Base-by-base conservation (phyloP, 2,888 invertebrate genomes). In the Apodemia duryi region DNA sequence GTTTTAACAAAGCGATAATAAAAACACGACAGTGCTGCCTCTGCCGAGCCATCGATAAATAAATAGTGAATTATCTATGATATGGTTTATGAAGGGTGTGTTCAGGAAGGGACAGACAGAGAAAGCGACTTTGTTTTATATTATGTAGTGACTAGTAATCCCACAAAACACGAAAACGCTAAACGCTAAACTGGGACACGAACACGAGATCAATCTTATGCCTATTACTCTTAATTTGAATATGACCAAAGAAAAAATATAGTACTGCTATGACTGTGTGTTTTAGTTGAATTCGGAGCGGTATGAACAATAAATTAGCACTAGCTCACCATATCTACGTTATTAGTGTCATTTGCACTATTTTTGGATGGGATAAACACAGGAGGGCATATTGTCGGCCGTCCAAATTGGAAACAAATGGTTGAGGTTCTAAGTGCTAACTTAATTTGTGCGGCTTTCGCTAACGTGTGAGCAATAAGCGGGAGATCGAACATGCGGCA, bases 261-360 rank as follows among this genome's bases (percentile, higher is more conserved):
- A 49, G 49, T 49, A 29, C 57, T 11, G 43, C 43, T 32, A 57
- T 57, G 57, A 60, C 32, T 72, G 21, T 51, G 51, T 69, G 74
- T 77, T 77, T 81, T 76, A 81, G 76, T 78, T 73, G 77, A 83
- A 84, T 82, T 81, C 77, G 75, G 81, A 79, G 75, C 82, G 74
- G 83, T 88, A 78, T 88, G 86, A 82, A 80, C 81, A 85, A 85
- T 72, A 78, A 69, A 86, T 91, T 91, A 91, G 73, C 90, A 84
- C 85, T 71, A 69, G 75, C 74, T 72, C 77, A 88, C 85, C 78
- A 89, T 80, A 84, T 75, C 70, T 72, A 75, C 83, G 77, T 89
- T 88, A 90, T 91, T 91, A 91, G 91, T 88, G 88, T 88, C 90
- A 86, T 90, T 90, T 83, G 88, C 88, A 89, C 88, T 88, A 79